Evolutionary conservation across 2,113 vertebrate species (phyloP).

Genomic region (Melanerpes aurifrons): DNA sequence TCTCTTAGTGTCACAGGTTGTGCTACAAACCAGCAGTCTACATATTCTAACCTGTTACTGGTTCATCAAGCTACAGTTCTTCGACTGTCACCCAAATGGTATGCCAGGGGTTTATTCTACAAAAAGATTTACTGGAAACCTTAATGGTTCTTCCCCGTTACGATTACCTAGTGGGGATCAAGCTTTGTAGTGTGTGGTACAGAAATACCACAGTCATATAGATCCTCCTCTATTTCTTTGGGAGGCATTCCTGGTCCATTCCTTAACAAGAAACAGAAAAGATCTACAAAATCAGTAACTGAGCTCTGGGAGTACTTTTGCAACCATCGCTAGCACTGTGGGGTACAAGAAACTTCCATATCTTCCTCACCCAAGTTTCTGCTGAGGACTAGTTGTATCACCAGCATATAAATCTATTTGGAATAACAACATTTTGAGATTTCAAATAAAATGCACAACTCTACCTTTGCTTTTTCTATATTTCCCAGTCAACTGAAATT

Average conservation of each 20-base stretch:
- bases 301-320: not conserved
- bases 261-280: not conserved
- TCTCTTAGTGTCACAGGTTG: not conserved
- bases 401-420: not conserved
- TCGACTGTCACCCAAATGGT: not conserved
- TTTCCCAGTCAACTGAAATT: not conserved
- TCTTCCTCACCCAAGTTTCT: not conserved
- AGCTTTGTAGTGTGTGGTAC: not conserved
- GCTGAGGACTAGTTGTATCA: not conserved
- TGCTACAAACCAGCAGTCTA: not conserved
- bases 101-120: not conserved
- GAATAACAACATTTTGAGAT: not conserved
- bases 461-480: not conserved
- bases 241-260: not conserved
- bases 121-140: not conserved
- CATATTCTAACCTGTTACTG: not conserved
- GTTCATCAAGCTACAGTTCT: accelerated
- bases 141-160: not conserved
- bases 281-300: not conserved
- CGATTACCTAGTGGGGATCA: not conserved
- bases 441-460: not conserved
- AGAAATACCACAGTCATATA: not conserved
- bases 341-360: not conserved
- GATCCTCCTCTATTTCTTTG: not conserved
- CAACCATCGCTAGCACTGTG: not conserved